Base-by-base conservation (phyloP, 2,888 invertebrate species). In the Dioctria linearis region DNA sequence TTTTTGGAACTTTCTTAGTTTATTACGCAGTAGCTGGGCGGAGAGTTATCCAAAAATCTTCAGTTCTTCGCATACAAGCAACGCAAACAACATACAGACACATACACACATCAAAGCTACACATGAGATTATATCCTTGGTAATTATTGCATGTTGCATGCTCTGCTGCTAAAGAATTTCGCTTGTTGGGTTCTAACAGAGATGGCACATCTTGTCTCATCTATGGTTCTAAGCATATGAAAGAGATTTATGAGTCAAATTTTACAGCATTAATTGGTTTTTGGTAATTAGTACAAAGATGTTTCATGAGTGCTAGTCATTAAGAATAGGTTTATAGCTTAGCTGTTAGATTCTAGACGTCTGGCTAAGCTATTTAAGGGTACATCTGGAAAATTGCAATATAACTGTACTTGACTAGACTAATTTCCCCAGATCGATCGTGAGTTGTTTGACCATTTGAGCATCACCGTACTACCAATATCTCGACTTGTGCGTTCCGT, bases 71-170 rank as follows among this genome's bases (percentile, higher is more conserved):
- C 46, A 46, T 25, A 25, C 25, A 25, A 25, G 2, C 25, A 25
- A 25, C 25, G 2, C 2, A 25, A 25, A 25, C 25, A 25, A 25
- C 25, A 25, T 2, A 25, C 25, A 25, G 25, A 2, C 25, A 25
- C 25, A 25, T 2, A 25, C 25, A 25, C 25, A 25, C 25, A 25
- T 25, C 0, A 25, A 25, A 25, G 25, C 25, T 25, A 25, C 2
- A 25, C 25, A 25, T 25, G 2, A 25, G 25, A 67, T 13, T 67
- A 46, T 46, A 3, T 54, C n/a, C 54, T n/a, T 54, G 54, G 11
- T 54, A n/a, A n/a, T 49, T 46, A 49, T 67, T 67, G 67, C 67
- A 67, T 67, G 67, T 49, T 67, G 66, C 66, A 66, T 42, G 66
- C 42, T 67, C 37, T 43, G 46, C 65, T 65, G 9, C 49, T 54